Evolutionary conservation across 2,113 vertebrate genomes (phyloP).

Genomic region (Cacatua alba): DNA sequence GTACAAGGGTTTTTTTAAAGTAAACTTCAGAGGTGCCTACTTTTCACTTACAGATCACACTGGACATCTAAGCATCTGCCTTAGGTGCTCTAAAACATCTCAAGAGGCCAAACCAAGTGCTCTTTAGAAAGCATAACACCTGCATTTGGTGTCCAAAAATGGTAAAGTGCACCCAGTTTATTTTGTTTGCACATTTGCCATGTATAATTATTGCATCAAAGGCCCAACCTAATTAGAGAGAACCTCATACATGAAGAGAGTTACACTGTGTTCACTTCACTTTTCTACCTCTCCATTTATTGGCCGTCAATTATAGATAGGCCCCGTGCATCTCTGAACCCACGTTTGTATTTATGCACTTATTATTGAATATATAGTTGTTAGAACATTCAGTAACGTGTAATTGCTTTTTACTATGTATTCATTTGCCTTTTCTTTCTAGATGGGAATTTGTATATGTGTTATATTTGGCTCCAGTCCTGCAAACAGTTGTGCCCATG

Average conservation of each 20-base stretch:
- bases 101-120: neutral
- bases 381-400: neutral
- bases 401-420: conserved; percentile 29
- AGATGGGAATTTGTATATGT: neutral
- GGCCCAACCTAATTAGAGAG: neutral
- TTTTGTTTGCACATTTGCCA: neutral
- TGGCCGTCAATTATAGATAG: neutral
- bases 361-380: neutral
- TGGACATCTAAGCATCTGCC: neutral
- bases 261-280: neutral
- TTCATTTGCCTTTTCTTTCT: conserved; percentile 50
- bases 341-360: neutral
- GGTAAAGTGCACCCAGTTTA: rapidly evolving
- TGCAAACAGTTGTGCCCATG: conserved; percentile 37
- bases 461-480: conserved; percentile 52
- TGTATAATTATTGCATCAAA: neutral
- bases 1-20: neutral
- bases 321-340: neutral
- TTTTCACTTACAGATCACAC: neutral
- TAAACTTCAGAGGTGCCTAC: neutral
- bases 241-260: neutral
- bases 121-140: neutral
- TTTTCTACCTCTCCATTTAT: neutral
- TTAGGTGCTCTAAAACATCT: neutral
- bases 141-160: neutral